Percentiles rank a stretch among this genome's conserved stretches.
Conservation (phyloP, 2,113 vertebrate genomes). For the Saccopteryx leptura region DNA sequence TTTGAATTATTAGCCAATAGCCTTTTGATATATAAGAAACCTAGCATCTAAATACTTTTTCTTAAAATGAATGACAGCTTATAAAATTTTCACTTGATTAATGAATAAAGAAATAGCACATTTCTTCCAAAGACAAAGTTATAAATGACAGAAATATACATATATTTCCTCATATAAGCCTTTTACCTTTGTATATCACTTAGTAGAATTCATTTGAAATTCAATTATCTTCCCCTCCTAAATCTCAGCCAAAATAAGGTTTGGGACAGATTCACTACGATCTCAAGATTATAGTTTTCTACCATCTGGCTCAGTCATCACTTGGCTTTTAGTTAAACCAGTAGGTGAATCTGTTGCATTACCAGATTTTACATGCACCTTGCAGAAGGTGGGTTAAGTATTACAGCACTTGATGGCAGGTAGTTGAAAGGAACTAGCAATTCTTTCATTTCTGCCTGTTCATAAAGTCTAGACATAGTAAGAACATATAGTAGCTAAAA, state of each 20-base stretch:
- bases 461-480: constrained; percentile 19
- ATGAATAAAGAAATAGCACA: constrained; percentile 28
- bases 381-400: background rate
- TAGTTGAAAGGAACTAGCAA: background rate
- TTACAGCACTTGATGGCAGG: background rate
- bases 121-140: constrained; percentile 53
- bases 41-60: background rate
- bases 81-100: constrained; percentile 50
- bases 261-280: background rate
- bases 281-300: background rate
- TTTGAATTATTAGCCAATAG: background rate
- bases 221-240: background rate
- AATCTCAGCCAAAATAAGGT: constrained; percentile 30
- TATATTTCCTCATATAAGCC: background rate
- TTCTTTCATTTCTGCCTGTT: constrained; percentile 39
- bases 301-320: background rate
- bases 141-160: constrained; percentile 33
- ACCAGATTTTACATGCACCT: constrained; percentile 13
- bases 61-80: constrained; percentile 46
- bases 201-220: constrained; percentile 39
- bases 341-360: background rate
- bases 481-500: constrained; percentile 25
- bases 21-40: background rate
- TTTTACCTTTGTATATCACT: constrained; percentile 15
- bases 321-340: background rate